Evolutionary conservation across 2,888 invertebrate species (phyloP).

Genomic region (Agrilus mali): DNA sequence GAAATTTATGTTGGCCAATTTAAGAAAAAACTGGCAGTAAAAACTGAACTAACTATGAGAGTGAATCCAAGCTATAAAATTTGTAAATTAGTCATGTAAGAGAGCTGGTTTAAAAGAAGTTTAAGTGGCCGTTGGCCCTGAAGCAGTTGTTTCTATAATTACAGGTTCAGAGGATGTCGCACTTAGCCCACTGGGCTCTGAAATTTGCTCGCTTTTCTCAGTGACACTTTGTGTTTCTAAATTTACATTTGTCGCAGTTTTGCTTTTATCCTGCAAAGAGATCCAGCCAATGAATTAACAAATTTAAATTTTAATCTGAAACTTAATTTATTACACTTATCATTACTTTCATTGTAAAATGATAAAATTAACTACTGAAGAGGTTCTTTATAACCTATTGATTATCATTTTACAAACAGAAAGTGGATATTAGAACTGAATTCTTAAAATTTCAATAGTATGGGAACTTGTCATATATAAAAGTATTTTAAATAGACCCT

Average conservation of each 20-base stretch:
- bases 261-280: constrained; percentile 39
- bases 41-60: constrained; percentile 18
- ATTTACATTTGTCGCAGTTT: constrained; percentile 32
- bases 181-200: constrained; percentile 6
- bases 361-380: not conserved
- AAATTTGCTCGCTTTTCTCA: constrained; percentile 19
- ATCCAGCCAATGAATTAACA: constrained; percentile 26
- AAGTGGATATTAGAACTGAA: too few species aligned
- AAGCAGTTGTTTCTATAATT: constrained; percentile 22
- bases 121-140: constrained; percentile 16
- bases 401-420: too few species aligned
- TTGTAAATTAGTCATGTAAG: constrained; percentile 5
- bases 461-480: too few species aligned
- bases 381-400: too few species aligned
- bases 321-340: not conserved
- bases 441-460: too few species aligned
- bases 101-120: constrained; percentile 11
- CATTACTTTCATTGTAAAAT: not conserved
- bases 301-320: constrained; percentile 3
- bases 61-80: constrained; percentile 9
- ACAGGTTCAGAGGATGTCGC: constrained; percentile 17
- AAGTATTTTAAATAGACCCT: too few species aligned
- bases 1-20: constrained; percentile 8
- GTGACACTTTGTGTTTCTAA: constrained; percentile 23
- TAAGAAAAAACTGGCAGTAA: constrained; percentile 15